Percentiles rank a stretch among this genome's conserved stretches.
Conservation (phyloP, 1,140 invertebrate species). For the Drosophila bifasciata region DNA sequence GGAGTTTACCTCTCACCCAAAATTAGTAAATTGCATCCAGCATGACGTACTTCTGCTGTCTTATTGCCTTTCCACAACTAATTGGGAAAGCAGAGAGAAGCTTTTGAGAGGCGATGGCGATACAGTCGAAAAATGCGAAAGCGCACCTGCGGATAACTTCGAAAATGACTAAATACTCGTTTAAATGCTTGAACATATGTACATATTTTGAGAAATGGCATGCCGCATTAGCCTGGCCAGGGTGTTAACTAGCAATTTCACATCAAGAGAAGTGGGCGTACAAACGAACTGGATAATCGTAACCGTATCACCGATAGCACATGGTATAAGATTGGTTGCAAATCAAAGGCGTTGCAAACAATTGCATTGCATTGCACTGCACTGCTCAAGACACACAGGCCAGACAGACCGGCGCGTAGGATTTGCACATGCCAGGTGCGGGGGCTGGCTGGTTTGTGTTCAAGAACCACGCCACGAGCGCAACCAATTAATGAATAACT, state of each 20-base stretch:
- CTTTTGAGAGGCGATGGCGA: neutral
- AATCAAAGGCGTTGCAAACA: constrained; percentile 41
- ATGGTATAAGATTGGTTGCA: constrained; percentile 25
- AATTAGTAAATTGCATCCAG: constrained; percentile 26
- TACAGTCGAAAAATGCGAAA: constrained; percentile 18
- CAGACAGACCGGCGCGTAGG: constrained; percentile 32
- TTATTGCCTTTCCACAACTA: constrained; percentile 7
- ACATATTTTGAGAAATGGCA: constrained; percentile 35
- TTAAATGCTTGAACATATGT: constrained; percentile 38
- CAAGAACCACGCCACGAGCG: constrained; percentile 45
- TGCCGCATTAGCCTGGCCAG: too few species aligned
- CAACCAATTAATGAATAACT: constrained; percentile 58
- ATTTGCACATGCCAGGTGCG: constrained; percentile 19
- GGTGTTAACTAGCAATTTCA: constrained; percentile 1
- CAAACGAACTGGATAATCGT: constrained; percentile 20
- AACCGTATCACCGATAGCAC: constrained; percentile 13
- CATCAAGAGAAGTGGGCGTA: constrained; percentile 33
- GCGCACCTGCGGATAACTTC: neutral
- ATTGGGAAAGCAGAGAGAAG: constrained; percentile 16
- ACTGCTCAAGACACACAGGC: constrained; percentile 4
- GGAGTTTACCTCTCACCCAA: too few species aligned
- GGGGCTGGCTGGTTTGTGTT: constrained; percentile 7
- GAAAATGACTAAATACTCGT: constrained; percentile 6
- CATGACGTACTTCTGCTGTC: constrained; percentile 35
- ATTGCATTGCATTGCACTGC: constrained; percentile 25